Evolutionary conservation across 2,888 invertebrate species (phyloP), one percentile per base, ranked within the genome.

Genomic region (Drosophila emarginata): DNA sequence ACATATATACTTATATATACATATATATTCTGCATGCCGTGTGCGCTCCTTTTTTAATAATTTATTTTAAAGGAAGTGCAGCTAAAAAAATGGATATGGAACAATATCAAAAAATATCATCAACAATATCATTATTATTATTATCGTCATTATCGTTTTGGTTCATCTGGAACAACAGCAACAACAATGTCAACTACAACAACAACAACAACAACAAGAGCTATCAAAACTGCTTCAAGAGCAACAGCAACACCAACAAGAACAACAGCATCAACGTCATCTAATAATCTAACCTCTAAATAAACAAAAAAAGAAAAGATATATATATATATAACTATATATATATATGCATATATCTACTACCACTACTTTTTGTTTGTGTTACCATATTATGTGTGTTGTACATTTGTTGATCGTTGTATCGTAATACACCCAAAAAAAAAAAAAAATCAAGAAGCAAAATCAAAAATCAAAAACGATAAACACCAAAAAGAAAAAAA

Each of bases 201-300:
- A 40, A 45, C 18, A 15, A 40, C 15, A 62, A 26, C 58, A 54
- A 45, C 59, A 63, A 14, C 65, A 58, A 28, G 57, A 56, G 3
- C 62, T 21, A 45, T 14, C 21, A 45, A 45, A 45, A 45, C 18
- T 45, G 21, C 45, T 21, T 2, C 18, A 67, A 36, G 61, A 63
- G 21, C 67, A 54, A 28, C 57, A 40, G 15, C 71, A 54, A 23
- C 59, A 40, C 21, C 71, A 58, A 62, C 70, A 52, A 36, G 69
- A 65, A 32, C 74, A 62, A 50, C 37, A 26, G 12, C 62, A 67
- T 5, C 67, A 68, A 15, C 61, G 64, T 36, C 59, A 72, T 69
- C 59, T 85, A 67, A 77, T 82, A 74, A 80, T 76, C 79, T 86
- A 83, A 86, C 78, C 68, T 39, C 57, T 64, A 59, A 72, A 75